phyloP scores from a whole-genome alignment of 2,113 vertebrate species.

The Athene cunicularia region DNA sequence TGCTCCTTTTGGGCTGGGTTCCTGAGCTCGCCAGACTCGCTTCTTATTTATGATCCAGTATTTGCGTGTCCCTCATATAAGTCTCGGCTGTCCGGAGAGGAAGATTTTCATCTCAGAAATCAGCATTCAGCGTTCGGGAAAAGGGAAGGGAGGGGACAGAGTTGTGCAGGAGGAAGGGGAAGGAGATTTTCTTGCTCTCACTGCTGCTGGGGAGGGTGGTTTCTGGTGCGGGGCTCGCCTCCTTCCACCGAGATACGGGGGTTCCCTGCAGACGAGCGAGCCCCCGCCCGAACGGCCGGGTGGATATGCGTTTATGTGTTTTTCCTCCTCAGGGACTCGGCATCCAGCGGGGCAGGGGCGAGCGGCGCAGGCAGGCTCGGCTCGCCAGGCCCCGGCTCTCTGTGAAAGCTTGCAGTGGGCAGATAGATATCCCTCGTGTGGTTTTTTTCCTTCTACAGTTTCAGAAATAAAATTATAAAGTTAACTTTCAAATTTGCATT shows the following conservation, averaged over 20 bases:
- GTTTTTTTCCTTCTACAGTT: neutral
- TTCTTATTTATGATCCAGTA: conserved; percentile 63
- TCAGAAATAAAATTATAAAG: neutral
- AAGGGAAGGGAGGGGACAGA: conserved; percentile 42
- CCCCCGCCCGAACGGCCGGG: neutral
- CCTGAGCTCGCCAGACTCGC: conserved; percentile 68
- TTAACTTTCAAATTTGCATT: neutral
- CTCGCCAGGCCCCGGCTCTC: conserved; percentile 23
- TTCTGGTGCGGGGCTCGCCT: conserved; percentile 42
- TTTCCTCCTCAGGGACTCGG: conserved; percentile 11
- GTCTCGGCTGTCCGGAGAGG: conserved; percentile 57
- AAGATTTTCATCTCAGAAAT: conserved; percentile 67
- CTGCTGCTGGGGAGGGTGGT: conserved; percentile 27
- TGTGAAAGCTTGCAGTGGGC: neutral
- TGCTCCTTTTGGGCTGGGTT: conserved; percentile 67
- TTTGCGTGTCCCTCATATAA: conserved; percentile 62
- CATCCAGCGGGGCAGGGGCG: conserved; percentile 20
- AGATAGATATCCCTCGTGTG: neutral
- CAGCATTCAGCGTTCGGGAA: conserved; percentile 45
- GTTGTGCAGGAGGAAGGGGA: conserved; percentile 57
- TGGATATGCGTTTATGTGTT: neutral
- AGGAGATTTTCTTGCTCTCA: conserved; percentile 60
- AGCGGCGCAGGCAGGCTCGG: neutral
- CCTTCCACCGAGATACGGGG: neutral
- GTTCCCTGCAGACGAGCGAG: neutral